A percentile compares a stretch with the other conserved stretches of the same genome.
These are phyloP conservation scores for Lycodopsis pacificus DNA, from an alignment of 2,797 vertebrate genomes.

Conservation along the genomic window DNA sequence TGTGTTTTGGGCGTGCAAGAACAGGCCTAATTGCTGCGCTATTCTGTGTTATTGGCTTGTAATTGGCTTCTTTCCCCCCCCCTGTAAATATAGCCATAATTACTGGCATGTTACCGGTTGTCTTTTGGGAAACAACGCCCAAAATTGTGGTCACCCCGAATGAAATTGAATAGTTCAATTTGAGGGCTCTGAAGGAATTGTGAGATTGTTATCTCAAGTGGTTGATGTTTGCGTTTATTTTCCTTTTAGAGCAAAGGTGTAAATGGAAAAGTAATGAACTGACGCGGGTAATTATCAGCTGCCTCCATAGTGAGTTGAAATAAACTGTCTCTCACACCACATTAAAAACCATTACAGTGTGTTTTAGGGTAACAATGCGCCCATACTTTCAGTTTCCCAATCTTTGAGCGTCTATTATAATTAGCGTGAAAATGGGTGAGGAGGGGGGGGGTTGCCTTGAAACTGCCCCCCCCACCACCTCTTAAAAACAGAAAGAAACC, in stretches of 20 bases:
- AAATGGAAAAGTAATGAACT: slow-evolving; percentile 13
- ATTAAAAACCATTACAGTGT: slow-evolving; percentile 6
- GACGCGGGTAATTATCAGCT: slow-evolving; percentile 5
- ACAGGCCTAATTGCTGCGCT: neutral
- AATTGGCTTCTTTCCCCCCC: neutral
- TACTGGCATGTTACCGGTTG: neutral
- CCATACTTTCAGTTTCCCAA: slow-evolving; percentile 36
- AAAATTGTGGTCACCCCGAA: neutral
- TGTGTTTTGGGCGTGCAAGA: neutral
- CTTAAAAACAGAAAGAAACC: slow-evolving; percentile 27
- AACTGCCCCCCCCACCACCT: slow-evolving; percentile 74
- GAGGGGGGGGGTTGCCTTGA: slow-evolving; percentile 78
- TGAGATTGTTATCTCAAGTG: neutral
- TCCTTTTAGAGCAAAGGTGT: neutral
- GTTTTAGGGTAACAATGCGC: slow-evolving; percentile 23
- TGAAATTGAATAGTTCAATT: slow-evolving; percentile 7
- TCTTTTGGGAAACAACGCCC: neutral
- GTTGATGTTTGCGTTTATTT: neutral
- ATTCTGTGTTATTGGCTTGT: neutral
- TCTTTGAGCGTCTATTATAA: slow-evolving; percentile 79
- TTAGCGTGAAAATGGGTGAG: slow-evolving; percentile 59
- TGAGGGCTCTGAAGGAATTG: neutral
- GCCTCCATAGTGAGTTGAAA: slow-evolving; percentile 2
- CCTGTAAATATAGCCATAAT: neutral
- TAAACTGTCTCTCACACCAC: slow-evolving; percentile 1